Evolutionary conservation across 2,113 vertebrate species (phyloP), one percentile per base, ranked within the genome.

Genomic region (Oceanites oceanicus): DNA sequence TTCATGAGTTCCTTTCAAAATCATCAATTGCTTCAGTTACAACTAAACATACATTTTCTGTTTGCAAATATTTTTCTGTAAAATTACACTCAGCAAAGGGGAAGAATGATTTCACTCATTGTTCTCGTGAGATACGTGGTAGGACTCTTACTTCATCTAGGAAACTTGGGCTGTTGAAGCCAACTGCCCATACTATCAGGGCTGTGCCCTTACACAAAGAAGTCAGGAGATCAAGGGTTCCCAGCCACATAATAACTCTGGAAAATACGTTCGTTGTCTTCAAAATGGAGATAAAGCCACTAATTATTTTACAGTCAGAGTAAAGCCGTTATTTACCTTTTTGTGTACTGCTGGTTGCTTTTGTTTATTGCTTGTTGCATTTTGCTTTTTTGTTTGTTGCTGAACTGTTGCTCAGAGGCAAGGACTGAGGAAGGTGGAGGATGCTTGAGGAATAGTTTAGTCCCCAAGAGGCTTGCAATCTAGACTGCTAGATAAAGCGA

Each of bases 41-140:
- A 85, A 94, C 74, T 81, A 93, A 93, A 90, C 67, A 72, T n/a
- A 36, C 47, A 32, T 95, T 85, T 96, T 94, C 40, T 94, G 49
- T 90, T 92, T 94, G 92, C 73, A 90, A 88, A 79, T 90, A 93
- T 72, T 91, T 81, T 86, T 71, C 13, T 3, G 21, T 74, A 78
- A 78, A 96, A 87, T 87, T 63, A 26, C 21, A 38, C 73, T 91
- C 40, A 47, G 34, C 86, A 67, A 34, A 3, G 4, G 56, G 30
- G 77, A 81, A 36, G 29, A 93, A 75, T 68, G n/a, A 52, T 90
- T 95, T 88, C 79, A 79, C 40, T 70, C 67, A 71, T 71, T 90
- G 25, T 88, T 90, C 55, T 95, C 53, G 32, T 44, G 74, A 94
- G 58, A 61, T 65, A 38, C 3, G 0, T 27, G 19, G 50, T 55